Evolutionary conservation across 1,140 invertebrate species (phyloP), one percentile per base, ranked within the genome.

Genomic region (Drosophila biarmipes): DNA sequence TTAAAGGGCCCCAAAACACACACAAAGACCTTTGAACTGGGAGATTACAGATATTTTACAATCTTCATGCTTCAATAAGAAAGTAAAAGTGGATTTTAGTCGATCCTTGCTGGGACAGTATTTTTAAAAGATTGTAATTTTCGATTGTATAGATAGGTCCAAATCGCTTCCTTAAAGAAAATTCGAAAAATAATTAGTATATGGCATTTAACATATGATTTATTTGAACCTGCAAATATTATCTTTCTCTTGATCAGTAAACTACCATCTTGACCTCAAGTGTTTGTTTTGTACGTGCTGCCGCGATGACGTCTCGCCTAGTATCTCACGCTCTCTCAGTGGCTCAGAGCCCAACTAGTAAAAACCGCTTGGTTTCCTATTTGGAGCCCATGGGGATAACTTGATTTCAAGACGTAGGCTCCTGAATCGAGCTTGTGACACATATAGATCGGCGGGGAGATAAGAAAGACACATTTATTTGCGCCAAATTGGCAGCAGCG

Each of bases 401-500:
- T 66, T 40, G 62, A 64, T 64, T 66, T 7, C 24, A 64, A 64
- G 34, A 64, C 17, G 31, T 24, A 21, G 14, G 17, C 34, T 48
- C 31, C 54, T 49, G 27, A 38, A 46, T 27, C 21, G 48, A 45
- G 10, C 46, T 49, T 19, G 15, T 45, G 49, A 68, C 62, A 67
- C 61, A 67, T 45, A 68, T 46, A 45, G 61, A 69, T 69, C 12
- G 37, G 10, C n/a, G 6, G 6, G 19, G 6, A 24, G 66, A 67
- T 69, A 68, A 69, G n/a, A 31, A 51, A 59, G 35, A 38, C 37
- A 73, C 56, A 58, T 81, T 43, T 19, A 69, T 76, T 74, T 67
- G 48, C 61, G 53, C 51, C 67, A 56, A 68, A 75, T 72, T 69
- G 78, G 69, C 74, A 86, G 69, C 69, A 43, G 73, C 59, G 68